Base-by-base conservation (phyloP, 2,888 invertebrate genomes). In the Patella depressa region DNA sequence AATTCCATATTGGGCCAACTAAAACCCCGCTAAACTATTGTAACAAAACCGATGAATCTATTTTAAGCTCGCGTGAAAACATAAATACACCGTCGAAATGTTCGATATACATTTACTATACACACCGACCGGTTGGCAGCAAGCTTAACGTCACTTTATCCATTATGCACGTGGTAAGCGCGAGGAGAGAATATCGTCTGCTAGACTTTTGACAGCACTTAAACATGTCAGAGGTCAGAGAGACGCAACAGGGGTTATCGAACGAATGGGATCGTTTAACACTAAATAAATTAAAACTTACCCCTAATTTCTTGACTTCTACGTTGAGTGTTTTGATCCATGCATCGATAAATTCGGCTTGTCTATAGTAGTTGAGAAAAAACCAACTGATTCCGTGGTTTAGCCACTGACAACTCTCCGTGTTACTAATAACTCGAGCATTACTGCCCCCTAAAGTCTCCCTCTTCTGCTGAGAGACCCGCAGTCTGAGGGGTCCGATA, bases 291-390 rank as follows among this genome's bases (percentile, higher is more conserved):
- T 2, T 54, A 53, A n/a, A 71, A 86, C 89, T 82, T 84, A 92
- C 91, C 88, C 90, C 88, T 71, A 88, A 88, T 84, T 91, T 92
- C 75, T 86, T 88, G 24, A 91, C 90, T 65, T 92, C 91, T 19
- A 92, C 91, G 83, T 92, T 92, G 54, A 92, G 85, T 17, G 91
- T 87, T 78, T 88, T 86, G 45, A 92, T 86, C 92, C 92, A 92
- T 59, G 90, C 88, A 73, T 92, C 89, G 53, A 92, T 85, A 79
- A 89, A 86, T 72, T 88, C 87, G 19, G 90, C 90, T 53, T 86
- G 85, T 59, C 83, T 80, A 76, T 88, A 83, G 79, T 89, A 89
- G 80, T 91, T 88, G 29, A 88, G 82, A 79, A 89, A 90, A 73
- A 90, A 84, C 91, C 91, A 91, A 80, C 88, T 88, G 19, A 91